Percentiles rank a stretch among this genome's conserved stretches.
These are phyloP conservation scores for Otolemur garnettii DNA, from an alignment of 2,113 vertebrate species.

Conservation along the genomic window DNA sequence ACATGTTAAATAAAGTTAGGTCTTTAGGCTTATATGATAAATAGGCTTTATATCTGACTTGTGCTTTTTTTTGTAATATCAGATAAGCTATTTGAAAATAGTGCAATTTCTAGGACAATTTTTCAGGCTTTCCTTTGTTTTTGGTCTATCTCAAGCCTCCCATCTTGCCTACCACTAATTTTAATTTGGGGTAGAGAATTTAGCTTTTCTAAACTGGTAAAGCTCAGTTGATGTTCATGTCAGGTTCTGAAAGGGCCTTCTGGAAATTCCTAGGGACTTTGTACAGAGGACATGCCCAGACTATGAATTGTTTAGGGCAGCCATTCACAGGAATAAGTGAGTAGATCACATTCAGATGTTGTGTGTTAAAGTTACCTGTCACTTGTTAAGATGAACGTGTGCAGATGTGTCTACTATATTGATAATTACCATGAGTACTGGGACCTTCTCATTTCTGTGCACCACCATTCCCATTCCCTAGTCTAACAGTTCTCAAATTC, in stretches of 20 bases:
- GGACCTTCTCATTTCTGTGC: not conserved
- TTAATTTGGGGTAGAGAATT: not conserved
- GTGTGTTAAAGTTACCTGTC: not conserved
- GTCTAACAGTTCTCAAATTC: not conserved
- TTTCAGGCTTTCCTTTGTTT: not conserved
- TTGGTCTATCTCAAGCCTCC: not conserved
- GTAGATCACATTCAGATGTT: not conserved
- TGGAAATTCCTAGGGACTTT: not conserved
- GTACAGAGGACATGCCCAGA: not conserved
- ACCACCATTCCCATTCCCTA: not conserved
- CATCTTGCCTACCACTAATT: not conserved
- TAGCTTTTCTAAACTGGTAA: conserved; percentile 19
- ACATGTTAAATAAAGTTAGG: not conserved
- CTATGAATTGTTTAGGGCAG: not conserved
- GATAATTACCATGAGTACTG: not conserved
- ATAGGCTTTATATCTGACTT: not conserved
- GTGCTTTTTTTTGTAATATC: not conserved
- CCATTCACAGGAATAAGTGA: not conserved
- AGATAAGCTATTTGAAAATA: not conserved
- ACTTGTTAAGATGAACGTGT: not conserved
- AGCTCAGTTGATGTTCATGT: not conserved
- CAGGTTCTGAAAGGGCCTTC: not conserved
- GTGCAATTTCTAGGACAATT: not conserved
- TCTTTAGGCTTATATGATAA: not conserved
- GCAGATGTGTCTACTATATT: not conserved